phyloP scores from a whole-genome alignment of 2,797 vertebrate genomes.

The Perodicticus potto region DNA sequence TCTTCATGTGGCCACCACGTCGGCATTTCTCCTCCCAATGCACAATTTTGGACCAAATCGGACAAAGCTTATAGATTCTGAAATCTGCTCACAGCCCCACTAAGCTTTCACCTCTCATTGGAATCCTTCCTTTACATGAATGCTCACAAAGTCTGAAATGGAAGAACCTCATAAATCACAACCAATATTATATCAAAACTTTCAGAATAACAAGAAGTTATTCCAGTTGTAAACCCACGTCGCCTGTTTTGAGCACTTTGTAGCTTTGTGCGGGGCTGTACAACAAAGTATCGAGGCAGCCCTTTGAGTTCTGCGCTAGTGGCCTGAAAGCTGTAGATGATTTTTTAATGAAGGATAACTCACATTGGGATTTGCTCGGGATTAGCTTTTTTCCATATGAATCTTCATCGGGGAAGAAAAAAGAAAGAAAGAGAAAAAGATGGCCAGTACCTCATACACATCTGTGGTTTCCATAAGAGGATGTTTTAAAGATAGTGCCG shows the following conservation, averaged over 20 bases:
- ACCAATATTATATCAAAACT: neutral
- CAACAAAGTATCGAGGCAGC: fast-evolving
- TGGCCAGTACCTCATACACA: conserved; percentile 38
- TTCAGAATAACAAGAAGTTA: neutral
- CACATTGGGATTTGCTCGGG: neutral
- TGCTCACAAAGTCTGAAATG: neutral
- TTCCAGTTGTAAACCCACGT: fast-evolving
- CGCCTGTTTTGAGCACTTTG: fast-evolving
- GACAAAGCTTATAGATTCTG: neutral
- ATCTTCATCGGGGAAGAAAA: neutral
- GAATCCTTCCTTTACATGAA: neutral
- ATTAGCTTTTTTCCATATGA: neutral
- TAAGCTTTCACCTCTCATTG: fast-evolving
- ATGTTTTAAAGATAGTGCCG: conserved; percentile 42
- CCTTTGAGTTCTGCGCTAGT: neutral
- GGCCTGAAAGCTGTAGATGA: neutral
- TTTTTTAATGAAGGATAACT: neutral
- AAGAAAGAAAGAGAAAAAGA: neutral
- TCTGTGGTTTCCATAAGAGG: conserved; percentile 60
- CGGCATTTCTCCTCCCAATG: fast-evolving
- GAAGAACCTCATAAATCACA: neutral
- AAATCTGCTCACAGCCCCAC: neutral
- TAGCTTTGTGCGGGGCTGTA: fast-evolving
- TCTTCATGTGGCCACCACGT: fast-evolving
- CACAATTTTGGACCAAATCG: neutral